A percentile compares a stretch with the other conserved stretches of the same genome.
Evolutionary conservation across 2,113 vertebrate species (phyloP).

Genomic region (Pangasianodon gigas): DNA sequence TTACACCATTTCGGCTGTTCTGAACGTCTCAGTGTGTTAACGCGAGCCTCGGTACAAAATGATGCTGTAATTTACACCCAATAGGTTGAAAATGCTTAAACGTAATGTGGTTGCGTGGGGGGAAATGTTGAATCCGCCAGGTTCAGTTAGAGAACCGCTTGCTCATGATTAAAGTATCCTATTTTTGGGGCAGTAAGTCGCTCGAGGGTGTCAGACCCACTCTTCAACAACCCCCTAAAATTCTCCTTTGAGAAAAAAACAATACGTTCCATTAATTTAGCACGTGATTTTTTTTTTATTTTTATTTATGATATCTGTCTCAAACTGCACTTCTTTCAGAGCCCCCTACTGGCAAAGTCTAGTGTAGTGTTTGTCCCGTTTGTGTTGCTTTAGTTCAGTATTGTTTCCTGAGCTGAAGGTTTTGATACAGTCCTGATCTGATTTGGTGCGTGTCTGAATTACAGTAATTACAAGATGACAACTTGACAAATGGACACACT

Average conservation of each 20-base stretch:
- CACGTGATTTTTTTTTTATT: background rate
- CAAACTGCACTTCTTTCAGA: background rate
- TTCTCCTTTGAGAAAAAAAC: background rate
- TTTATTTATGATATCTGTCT: background rate
- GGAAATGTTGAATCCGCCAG: background rate
- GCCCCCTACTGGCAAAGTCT: background rate
- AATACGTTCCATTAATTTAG: background rate
- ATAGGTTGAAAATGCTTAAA: background rate
- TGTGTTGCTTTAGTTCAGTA: background rate
- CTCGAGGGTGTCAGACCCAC: background rate
- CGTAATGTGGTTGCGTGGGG: background rate
- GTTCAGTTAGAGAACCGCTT: background rate
- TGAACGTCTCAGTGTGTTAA: background rate
- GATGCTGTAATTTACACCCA: background rate
- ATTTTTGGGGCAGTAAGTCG: background rate
- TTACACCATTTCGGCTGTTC: background rate
- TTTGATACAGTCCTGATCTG: background rate
- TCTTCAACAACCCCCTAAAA: background rate
- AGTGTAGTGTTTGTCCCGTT: background rate
- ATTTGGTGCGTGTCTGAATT: background rate
- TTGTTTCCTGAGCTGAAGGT: background rate
- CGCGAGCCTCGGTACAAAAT: background rate
- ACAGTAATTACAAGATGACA: background rate
- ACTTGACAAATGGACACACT: background rate
- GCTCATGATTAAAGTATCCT: background rate